These are phyloP conservation scores for Aquatica leii DNA, from an alignment of 2,888 invertebrate species.

Conservation along the genomic window DNA sequence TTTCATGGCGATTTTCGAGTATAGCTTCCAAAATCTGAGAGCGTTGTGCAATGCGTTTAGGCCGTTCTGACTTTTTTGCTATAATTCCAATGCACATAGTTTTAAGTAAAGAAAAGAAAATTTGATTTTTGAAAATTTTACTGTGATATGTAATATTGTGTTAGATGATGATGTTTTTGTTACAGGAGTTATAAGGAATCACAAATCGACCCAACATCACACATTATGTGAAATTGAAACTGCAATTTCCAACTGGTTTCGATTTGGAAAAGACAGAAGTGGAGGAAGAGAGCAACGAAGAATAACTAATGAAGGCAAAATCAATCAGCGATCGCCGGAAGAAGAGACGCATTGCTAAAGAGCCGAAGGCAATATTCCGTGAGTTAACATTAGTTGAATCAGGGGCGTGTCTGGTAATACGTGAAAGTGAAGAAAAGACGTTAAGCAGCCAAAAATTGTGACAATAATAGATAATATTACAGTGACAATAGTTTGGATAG, in stretches of 20 bases:
- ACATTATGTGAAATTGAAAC: constrained; percentile 6
- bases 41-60: too few relatives aligned
- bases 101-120: too few relatives aligned
- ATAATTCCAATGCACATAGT: too few relatives aligned
- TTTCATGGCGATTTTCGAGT: too few relatives aligned
- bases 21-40: too few relatives aligned
- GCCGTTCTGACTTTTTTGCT: too few relatives aligned
- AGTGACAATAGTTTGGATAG: not conserved
- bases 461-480: not conserved
- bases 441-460: not conserved
- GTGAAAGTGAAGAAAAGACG: not conserved
- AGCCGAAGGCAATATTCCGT: constrained; percentile 1
- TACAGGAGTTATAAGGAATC: not conserved
- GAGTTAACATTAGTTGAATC: constrained; percentile 1
- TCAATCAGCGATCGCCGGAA: constrained; percentile 1
- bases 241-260: constrained; percentile 2
- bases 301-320: not conserved
- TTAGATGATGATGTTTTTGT: constrained; percentile 1
- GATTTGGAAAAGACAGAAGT: constrained; percentile 9
- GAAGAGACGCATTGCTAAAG: not conserved
- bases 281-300: constrained; percentile 6
- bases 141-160: not conserved
- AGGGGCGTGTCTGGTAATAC: not conserved
- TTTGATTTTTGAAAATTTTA: too few relatives aligned
- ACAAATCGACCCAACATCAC: not conserved